A percentile compares a stretch with the other conserved stretches of the same genome.
These are phyloP conservation scores for Montipora efflorescens DNA, from an alignment of 64 coral and sea anemone species.

Conservation along the genomic window DNA sequence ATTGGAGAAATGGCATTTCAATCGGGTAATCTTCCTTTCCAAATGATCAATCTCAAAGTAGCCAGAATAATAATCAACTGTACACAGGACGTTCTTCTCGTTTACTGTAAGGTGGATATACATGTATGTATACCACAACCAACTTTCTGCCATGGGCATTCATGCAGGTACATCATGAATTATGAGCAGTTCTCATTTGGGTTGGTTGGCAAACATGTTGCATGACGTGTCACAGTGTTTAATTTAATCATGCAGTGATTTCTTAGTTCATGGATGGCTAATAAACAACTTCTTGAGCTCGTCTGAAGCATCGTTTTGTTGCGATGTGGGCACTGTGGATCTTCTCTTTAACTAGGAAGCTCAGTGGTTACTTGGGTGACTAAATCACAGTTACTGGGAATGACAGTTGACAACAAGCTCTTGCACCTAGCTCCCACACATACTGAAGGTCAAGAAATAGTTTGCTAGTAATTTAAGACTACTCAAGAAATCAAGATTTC, in stretches of 20 bases:
- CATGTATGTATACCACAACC: not conserved
- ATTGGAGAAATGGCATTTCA: slow-evolving; percentile 42
- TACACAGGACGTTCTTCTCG: slow-evolving; percentile 30
- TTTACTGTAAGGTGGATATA: not conserved
- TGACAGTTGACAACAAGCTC: no score
- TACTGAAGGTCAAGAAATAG: no score
- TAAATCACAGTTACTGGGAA: no score
- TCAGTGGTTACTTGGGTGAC: no score
- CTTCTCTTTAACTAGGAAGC: no score
- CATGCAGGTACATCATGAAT: not conserved
- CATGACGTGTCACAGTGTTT: not conserved
- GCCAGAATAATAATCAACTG: not conserved
- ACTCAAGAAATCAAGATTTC: no score
- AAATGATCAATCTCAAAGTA: no score
- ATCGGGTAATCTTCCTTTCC: not conserved
- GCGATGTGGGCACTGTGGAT: no score
- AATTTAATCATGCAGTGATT: no score
- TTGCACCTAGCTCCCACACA: no score
- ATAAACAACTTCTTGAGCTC: slow-evolving; percentile 8
- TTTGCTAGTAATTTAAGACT: no score
- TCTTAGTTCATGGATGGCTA: not conserved
- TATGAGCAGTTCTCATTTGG: slow-evolving; percentile 33
- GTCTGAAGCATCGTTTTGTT: no score
- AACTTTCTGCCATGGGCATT: slow-evolving; percentile 26
- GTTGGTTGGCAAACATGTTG: not conserved